These are phyloP conservation scores for Rhorus exstirpatorius DNA, from an alignment of 2,888 invertebrate species.

Conservation along the genomic window DNA sequence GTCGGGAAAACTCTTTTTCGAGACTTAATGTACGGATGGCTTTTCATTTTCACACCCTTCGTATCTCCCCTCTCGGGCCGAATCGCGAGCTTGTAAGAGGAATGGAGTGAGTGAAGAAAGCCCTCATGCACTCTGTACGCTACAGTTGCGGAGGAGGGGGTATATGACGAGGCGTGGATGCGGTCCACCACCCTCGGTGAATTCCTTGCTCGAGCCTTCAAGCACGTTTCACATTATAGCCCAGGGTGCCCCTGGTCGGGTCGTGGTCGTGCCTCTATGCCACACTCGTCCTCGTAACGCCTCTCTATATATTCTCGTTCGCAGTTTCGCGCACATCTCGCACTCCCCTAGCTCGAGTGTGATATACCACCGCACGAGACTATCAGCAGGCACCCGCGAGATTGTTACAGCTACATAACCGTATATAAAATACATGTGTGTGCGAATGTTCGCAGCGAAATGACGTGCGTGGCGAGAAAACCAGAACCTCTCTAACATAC, in stretches of 20 bases:
- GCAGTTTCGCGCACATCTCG: slow-evolving; percentile 72
- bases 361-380: slow-evolving; percentile 51
- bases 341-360: slow-evolving; percentile 34
- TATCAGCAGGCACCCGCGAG: slow-evolving; percentile 63
- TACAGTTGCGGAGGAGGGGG: slow-evolving; percentile 44
- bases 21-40: slow-evolving; percentile 68
- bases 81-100: slow-evolving; percentile 49
- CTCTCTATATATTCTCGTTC: slow-evolving; percentile 65
- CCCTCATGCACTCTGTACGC: slow-evolving; percentile 20
- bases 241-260: slow-evolving; percentile 69
- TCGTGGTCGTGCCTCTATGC: slow-evolving; percentile 64
- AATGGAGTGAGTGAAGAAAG: slow-evolving; percentile 26
- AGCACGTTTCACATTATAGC: slow-evolving; percentile 82
- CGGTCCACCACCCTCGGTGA: slow-evolving; percentile 73
- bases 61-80: slow-evolving; percentile 51
- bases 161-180: slow-evolving; percentile 69
- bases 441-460: slow-evolving; percentile 1
- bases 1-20: slow-evolving; percentile 53
- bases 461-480: slow-evolving; percentile 26
- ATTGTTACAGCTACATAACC: slow-evolving; percentile 68
- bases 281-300: slow-evolving; percentile 62
- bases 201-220: slow-evolving; percentile 79
- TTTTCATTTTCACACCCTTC: slow-evolving; percentile 70
- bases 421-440: slow-evolving; percentile 16
- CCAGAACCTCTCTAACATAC: slow-evolving; percentile 26